Evolutionary conservation across 2,797 vertebrate genomes (phyloP).

Genomic region (Dryobates pubescens): DNA sequence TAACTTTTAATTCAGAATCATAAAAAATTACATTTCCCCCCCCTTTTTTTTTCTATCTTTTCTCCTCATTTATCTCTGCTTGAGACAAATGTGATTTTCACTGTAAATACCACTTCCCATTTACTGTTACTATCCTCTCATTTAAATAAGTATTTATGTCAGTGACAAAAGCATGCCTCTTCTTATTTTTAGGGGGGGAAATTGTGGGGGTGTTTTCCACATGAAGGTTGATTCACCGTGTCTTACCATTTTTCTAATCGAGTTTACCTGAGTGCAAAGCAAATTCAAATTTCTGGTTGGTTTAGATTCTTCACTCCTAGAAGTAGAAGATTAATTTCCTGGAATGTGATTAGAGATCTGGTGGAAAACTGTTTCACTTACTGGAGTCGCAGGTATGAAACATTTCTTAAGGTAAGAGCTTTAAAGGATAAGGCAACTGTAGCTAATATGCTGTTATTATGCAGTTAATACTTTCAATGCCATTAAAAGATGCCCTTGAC

Average conservation of each 20-base stretch:
- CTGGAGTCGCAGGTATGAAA: not conserved
- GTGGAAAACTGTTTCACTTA: not conserved
- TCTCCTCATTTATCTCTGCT: too few species aligned
- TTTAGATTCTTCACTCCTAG: not conserved
- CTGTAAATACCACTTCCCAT: not conserved
- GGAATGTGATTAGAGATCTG: not conserved
- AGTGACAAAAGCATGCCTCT: not conserved
- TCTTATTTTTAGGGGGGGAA: not conserved
- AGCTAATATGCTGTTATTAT: not conserved
- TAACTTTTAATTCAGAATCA: not conserved
- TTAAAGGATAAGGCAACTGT: not conserved
- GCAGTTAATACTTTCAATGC: not conserved
- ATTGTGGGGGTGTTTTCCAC: not conserved
- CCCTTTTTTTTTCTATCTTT: not conserved
- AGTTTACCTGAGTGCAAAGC: not conserved
- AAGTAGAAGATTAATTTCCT: not conserved
- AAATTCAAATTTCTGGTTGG: not conserved
- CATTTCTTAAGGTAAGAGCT: not conserved
- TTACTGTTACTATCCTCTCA: not conserved
- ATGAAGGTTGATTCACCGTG: not conserved
- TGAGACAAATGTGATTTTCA: too few species aligned
- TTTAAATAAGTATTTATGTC: not conserved
- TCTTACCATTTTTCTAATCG: not conserved
- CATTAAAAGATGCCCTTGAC: not conserved
- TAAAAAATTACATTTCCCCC: not conserved